phyloP scores from a whole-genome alignment of 1,140 invertebrate species.

The Drosophila teissieri region DNA sequence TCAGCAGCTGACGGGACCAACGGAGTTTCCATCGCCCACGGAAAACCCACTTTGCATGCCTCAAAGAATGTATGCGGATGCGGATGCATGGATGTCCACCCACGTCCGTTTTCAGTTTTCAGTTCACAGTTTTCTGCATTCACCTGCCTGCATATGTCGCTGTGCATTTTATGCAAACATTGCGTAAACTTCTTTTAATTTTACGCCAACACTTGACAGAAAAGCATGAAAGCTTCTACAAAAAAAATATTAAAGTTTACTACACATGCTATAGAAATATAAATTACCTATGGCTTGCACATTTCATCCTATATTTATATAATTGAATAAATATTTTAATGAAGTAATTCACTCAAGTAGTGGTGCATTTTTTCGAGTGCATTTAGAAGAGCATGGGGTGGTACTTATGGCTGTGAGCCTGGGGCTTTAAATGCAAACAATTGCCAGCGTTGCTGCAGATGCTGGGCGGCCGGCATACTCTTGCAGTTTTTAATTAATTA shows the following conservation, averaged over 20 bases:
- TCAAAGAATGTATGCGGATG: slow-evolving; percentile 43
- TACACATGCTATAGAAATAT: too few species aligned
- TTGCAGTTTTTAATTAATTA: slow-evolving; percentile 79
- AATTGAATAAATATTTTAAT: not conserved
- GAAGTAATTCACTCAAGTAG: too few species aligned
- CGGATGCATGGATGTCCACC: slow-evolving; percentile 2
- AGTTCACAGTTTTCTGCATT: slow-evolving; percentile 8
- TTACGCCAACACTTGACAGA: slow-evolving; percentile 16
- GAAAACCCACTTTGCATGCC: slow-evolving; percentile 36
- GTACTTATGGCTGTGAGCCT: slow-evolving; percentile 12
- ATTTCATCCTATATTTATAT: not conserved
- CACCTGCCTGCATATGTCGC: slow-evolving; percentile 63
- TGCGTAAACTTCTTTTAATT: slow-evolving; percentile 83
- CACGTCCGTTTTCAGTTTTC: slow-evolving; percentile 5
- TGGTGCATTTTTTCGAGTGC: slow-evolving; percentile 1
- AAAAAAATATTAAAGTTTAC: not conserved
- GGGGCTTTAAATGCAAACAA: slow-evolving; percentile 66
- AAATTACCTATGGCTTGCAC: too few species aligned
- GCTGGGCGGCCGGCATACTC: slow-evolving; percentile 9
- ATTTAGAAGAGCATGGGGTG: not conserved
- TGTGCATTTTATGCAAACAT: slow-evolving; percentile 78
- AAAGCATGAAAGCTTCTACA: not conserved
- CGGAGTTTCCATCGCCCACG: slow-evolving; percentile 1
- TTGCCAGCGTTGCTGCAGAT: slow-evolving; percentile 24
- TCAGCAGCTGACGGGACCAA: slow-evolving; percentile 58